Conservation (phyloP, 1,140 invertebrate genomes). For the Elysia chlorotica region DNA sequence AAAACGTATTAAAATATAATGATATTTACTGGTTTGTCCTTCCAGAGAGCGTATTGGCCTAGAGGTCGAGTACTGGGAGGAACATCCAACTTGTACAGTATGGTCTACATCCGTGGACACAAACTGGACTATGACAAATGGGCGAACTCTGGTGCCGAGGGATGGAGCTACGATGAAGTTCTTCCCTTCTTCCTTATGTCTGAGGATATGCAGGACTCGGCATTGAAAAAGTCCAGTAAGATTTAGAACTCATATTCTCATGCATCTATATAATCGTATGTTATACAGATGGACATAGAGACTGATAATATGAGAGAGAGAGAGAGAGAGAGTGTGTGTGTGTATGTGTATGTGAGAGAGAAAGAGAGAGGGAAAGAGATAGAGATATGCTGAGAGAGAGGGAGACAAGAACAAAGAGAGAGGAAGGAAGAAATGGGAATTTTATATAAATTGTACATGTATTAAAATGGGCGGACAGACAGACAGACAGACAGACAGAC, state of each 20-base stretch:
- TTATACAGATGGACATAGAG: not conserved
- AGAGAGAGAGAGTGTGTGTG: not conserved
- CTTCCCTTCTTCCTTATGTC: slow-evolving; percentile 92
- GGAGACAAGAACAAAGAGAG: slow-evolving; percentile 74
- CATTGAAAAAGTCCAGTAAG: slow-evolving; percentile 8
- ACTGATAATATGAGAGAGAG: not conserved
- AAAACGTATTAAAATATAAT: too few relatives aligned
- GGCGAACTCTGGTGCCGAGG: slow-evolving; percentile 84
- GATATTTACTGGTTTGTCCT: too few relatives aligned
- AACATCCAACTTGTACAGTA: slow-evolving; percentile 90
- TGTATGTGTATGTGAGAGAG: slow-evolving; percentile 24
- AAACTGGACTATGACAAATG: slow-evolving; percentile 89
- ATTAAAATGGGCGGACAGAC: not conserved
- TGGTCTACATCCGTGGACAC: slow-evolving; percentile 93
- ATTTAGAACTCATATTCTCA: too few relatives aligned
- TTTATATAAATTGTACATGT: not conserved
- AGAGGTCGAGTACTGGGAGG: slow-evolving; percentile 69
- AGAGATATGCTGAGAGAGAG: slow-evolving; percentile 85
- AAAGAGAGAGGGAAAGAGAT: slow-evolving; percentile 20
- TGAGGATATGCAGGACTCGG: slow-evolving; percentile 36
- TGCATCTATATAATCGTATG: too few relatives aligned
- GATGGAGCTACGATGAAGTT: slow-evolving; percentile 86
- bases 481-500: not conserved
- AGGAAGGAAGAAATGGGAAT: not conserved
- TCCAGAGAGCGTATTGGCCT: slow-evolving; percentile 33